phyloP scores from a whole-genome alignment of 2,888 invertebrate species.

The Phortica okadai region DNA sequence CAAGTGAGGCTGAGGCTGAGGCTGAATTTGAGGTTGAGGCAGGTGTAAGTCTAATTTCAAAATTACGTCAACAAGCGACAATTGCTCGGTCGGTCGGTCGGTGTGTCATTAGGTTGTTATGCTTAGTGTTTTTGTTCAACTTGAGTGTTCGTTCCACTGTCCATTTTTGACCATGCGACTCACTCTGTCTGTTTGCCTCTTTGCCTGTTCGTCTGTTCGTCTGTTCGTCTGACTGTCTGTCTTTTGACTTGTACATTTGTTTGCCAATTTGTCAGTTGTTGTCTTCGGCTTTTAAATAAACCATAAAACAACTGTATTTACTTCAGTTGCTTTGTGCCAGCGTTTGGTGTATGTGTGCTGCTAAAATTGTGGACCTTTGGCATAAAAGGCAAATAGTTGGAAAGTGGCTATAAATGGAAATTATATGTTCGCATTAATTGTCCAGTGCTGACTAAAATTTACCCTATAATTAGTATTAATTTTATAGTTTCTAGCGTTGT shows the following conservation, averaged over 20 bases:
- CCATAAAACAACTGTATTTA: slow-evolving; percentile 69
- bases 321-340: slow-evolving; percentile 65
- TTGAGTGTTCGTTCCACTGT: neutral
- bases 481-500: slow-evolving; percentile 53
- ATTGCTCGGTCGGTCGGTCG: slow-evolving; percentile 3
- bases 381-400: neutral
- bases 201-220: slow-evolving; percentile 3
- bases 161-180: neutral
- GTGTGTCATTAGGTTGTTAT: neutral
- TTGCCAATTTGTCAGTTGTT: neutral
- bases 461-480: slow-evolving; percentile 62
- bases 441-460: slow-evolving; percentile 22
- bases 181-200: neutral
- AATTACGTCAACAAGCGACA: neutral
- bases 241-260: slow-evolving; percentile 50
- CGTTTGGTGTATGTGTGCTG: slow-evolving; percentile 4
- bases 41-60: neutral
- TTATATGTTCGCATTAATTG: slow-evolving; percentile 20
- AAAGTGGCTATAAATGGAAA: slow-evolving; percentile 24
- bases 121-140: neutral
- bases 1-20: neutral
- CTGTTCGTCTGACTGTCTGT: slow-evolving; percentile 29
- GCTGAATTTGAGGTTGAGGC: neutral
- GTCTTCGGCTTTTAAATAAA: slow-evolving; percentile 62
- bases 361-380: slow-evolving; percentile 2